Evolutionary conservation across 1,140 invertebrate genomes (phyloP).

Genomic region (Drosophila miranda): DNA sequence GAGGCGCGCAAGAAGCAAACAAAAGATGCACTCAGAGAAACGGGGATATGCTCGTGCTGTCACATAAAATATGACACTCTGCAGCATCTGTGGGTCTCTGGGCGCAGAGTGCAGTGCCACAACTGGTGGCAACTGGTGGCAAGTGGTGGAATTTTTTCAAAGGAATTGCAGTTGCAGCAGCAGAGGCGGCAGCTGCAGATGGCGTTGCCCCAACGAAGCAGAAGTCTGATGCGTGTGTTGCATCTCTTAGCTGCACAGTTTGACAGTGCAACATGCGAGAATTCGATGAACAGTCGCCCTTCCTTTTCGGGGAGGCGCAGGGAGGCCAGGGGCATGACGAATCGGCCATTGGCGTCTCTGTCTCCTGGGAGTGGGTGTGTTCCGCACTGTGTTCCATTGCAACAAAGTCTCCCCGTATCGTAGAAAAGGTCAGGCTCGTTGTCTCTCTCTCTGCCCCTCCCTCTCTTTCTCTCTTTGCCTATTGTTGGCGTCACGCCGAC

Average conservation of each 20-base stretch:
- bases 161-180: conserved; percentile 59
- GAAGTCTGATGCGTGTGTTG: conserved; percentile 47
- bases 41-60: too few species aligned
- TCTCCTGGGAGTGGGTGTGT: too few species aligned
- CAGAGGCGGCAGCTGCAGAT: conserved; percentile 62
- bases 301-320: conserved; percentile 7
- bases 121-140: conserved; percentile 13
- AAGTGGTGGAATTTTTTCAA: conserved; percentile 74
- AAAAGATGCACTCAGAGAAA: conserved; percentile 31
- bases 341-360: too few species aligned
- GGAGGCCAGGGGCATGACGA: too few species aligned
- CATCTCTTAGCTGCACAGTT: conserved; percentile 54
- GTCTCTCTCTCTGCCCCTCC: conserved; percentile 32
- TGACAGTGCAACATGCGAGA: conserved; percentile 80
- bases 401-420: conserved; percentile 4
- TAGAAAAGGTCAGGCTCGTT: conserved; percentile 62
- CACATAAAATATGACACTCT: background rate
- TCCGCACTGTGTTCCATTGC: background rate
- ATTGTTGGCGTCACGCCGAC: conserved; percentile 66
- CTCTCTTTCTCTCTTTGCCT: conserved; percentile 51
- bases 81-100: background rate
- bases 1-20: conserved; percentile 62
- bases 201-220: conserved; percentile 43
- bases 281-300: conserved; percentile 67
- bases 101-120: conserved; percentile 1